Conservation (phyloP, 2,797 vertebrate species). For the Ataeniobius toweri region DNA sequence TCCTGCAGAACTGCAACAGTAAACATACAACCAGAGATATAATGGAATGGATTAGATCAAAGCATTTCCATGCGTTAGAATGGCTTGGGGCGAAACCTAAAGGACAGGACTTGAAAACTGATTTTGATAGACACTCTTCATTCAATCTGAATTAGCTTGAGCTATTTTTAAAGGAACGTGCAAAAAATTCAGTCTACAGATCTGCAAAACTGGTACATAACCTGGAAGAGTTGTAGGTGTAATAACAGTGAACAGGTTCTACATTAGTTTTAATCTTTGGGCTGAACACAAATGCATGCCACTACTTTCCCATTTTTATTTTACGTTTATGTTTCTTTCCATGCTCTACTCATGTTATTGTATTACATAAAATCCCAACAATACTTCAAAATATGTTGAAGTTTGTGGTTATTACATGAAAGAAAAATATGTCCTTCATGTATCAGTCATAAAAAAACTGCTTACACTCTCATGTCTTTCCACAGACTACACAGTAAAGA, state of each 20-base stretch:
- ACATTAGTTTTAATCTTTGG: too few species aligned
- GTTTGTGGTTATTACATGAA: background rate
- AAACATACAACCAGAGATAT: background rate
- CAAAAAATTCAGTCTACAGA: background rate
- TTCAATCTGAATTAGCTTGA: background rate
- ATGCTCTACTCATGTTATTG: background rate
- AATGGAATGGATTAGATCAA: background rate
- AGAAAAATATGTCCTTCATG: constrained; percentile 51
- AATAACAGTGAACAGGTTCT: too few species aligned
- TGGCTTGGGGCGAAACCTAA: background rate
- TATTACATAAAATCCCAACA: background rate
- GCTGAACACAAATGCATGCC: too few species aligned
- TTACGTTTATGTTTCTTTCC: background rate
- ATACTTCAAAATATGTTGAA: background rate
- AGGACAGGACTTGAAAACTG: background rate
- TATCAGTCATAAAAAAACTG: constrained; percentile 37
- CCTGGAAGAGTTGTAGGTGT: background rate
- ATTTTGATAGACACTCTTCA: background rate
- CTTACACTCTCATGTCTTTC: constrained; percentile 29
- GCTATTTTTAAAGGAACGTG: background rate
- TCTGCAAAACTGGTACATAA: background rate
- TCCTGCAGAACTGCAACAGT: background rate
- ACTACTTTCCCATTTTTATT: too few species aligned
- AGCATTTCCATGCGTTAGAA: background rate
- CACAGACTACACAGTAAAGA: constrained; percentile 11